phyloP scores from a whole-genome alignment of 2,797 vertebrate genomes.

The Pangasius sanitwongsei region DNA sequence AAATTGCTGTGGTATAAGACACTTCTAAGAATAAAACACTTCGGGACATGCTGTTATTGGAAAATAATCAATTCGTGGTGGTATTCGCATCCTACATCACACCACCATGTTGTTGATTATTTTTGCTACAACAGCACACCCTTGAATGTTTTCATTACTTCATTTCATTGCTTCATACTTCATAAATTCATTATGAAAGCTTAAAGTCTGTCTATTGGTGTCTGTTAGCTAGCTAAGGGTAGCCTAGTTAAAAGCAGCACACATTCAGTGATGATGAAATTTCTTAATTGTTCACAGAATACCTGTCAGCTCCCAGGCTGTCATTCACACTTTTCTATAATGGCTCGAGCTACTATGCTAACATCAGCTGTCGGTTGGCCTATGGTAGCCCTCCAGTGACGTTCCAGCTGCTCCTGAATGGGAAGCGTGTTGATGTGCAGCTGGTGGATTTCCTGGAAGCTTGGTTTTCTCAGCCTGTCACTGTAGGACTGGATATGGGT shows the following conservation, averaged over 20 bases:
- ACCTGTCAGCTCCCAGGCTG: slow-evolving; percentile 68
- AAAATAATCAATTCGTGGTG: not conserved
- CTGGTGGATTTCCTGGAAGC: slow-evolving; percentile 55
- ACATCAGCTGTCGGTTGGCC: slow-evolving; percentile 69
- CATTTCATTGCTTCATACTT: not conserved
- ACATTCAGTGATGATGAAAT: not conserved
- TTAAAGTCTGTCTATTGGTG: not conserved
- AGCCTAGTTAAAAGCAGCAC: not conserved
- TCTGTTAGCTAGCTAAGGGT: not conserved
- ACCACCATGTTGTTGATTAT: not conserved
- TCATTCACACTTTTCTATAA: slow-evolving; percentile 68
- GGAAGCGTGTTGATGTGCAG: slow-evolving; percentile 40
- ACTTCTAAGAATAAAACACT: not conserved
- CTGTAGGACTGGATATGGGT: slow-evolving; percentile 64
- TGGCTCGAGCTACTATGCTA: slow-evolving; percentile 58
- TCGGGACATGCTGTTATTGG: not conserved
- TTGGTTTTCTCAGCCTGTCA: slow-evolving; percentile 66
- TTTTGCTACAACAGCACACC: not conserved
- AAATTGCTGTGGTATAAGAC: not conserved
- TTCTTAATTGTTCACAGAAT: slow-evolving; percentile 55
- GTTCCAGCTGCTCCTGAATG: slow-evolving; percentile 66
- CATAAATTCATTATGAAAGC: not conserved
- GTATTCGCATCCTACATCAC: not conserved
- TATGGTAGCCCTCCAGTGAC: slow-evolving; percentile 70
- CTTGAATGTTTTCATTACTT: not conserved